Conservation (phyloP, 2,797 vertebrate genomes). For the Anniella stebbinsi region DNA sequence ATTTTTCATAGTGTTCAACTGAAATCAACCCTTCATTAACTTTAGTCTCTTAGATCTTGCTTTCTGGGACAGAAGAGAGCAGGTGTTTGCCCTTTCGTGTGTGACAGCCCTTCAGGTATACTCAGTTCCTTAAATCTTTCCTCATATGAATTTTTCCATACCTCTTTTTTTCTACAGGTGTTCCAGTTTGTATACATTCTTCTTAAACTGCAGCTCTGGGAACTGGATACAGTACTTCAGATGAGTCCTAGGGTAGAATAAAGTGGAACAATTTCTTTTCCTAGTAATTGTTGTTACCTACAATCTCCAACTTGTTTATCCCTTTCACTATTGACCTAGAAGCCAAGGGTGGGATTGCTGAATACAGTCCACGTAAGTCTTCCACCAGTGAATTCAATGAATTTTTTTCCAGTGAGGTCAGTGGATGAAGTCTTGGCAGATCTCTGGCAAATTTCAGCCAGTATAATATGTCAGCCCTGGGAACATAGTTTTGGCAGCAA, state of each 20-base stretch:
- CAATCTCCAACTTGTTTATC: not conserved
- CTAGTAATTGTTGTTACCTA: not conserved
- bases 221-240: not conserved
- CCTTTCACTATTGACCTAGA: slow-evolving; percentile 19
- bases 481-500: not conserved
- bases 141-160: too few species aligned
- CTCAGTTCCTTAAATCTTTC: too few species aligned
- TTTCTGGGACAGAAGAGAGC: too few species aligned
- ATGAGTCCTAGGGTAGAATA: not conserved
- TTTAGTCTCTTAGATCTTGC: too few species aligned
- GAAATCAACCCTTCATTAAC: too few species aligned
- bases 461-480: not conserved
- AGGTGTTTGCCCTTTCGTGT: too few species aligned
- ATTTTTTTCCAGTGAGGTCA: not conserved
- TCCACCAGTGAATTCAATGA: rapidly evolving
- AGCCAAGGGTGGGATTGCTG: slow-evolving; percentile 33
- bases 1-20: too few species aligned
- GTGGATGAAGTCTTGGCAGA: not conserved
- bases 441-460: not conserved
- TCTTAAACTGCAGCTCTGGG: not conserved
- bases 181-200: not conserved
- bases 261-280: not conserved
- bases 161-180: not conserved
- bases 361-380: slow-evolving; percentile 11
- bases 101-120: too few species aligned